Percentiles rank a stretch among this genome's conserved stretches.
These are phyloP conservation scores for Apomyelois bistriatella DNA, from an alignment of 2,888 invertebrate genomes.

Conservation along the genomic window DNA sequence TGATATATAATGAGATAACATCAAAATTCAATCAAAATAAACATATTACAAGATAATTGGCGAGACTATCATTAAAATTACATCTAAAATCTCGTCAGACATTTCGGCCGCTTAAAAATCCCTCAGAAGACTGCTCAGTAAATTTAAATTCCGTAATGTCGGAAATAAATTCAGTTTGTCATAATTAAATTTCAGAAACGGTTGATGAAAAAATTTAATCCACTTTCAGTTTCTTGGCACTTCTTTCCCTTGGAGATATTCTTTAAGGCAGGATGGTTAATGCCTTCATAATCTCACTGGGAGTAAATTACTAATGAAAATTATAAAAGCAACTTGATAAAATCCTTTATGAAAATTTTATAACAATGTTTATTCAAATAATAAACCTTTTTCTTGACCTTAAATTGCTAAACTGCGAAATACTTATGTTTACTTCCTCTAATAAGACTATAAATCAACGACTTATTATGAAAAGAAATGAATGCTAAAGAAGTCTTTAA, in stretches of 20 bases:
- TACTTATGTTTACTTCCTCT: too few species aligned
- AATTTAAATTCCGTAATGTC: conserved; percentile 10
- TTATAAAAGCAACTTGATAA: background rate
- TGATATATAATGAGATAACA: too few species aligned
- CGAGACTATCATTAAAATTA: background rate
- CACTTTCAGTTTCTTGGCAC: conserved; percentile 21
- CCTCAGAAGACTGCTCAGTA: conserved; percentile 1
- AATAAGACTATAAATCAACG: too few species aligned
- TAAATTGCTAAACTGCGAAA: too few species aligned
- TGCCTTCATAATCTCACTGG: conserved; percentile 4
- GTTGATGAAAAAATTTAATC: conserved; percentile 24
- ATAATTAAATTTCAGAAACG: conserved; percentile 22
- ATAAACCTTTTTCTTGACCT: background rate
- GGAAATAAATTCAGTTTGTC: conserved; percentile 9
- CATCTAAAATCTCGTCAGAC: background rate
- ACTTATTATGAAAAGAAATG: too few species aligned
- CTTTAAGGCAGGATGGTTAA: conserved; percentile 8
- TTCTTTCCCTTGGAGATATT: conserved; percentile 17
- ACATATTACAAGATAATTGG: background rate
- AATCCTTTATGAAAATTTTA: background rate
- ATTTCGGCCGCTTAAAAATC: conserved; percentile 7
- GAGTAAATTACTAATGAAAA: conserved; percentile 6
- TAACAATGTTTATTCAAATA: too few species aligned
- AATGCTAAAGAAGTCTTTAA: background rate
- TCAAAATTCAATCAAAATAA: too few species aligned